phyloP scores from a whole-genome alignment of 2,797 vertebrate species.

The Bradypodion pumilum region DNA sequence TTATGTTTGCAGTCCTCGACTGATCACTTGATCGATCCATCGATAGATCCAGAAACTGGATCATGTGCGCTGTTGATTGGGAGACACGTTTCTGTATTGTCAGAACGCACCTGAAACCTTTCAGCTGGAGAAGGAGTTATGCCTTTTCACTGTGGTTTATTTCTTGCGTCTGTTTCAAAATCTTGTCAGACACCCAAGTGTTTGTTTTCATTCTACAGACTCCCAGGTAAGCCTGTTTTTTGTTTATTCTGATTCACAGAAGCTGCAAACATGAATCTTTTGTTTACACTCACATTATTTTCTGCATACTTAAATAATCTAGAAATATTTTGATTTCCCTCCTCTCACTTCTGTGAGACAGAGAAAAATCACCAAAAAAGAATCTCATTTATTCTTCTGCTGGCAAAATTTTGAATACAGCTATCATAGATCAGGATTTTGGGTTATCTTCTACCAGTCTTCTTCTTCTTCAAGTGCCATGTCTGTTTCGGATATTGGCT shows the following conservation, averaged over 20 bases:
- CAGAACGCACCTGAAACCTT: background rate
- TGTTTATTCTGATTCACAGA: constrained; percentile 65
- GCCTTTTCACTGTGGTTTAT: background rate
- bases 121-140: background rate
- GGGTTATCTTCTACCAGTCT: background rate
- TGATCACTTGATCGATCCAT: too few relatives aligned
- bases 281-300: constrained; percentile 60
- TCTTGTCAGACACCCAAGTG: constrained; percentile 61
- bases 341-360: background rate
- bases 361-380: constrained; percentile 6
- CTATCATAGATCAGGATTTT: constrained; percentile 23
- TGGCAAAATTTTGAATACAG: background rate
- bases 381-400: background rate
- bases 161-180: constrained; percentile 31
- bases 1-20: too few relatives aligned
- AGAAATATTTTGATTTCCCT: constrained; percentile 34
- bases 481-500: too few relatives aligned
- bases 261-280: constrained; percentile 62
- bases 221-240: constrained; percentile 70
- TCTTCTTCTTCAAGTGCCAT: too few relatives aligned
- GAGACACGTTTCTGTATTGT: too few relatives aligned
- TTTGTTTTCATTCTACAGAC: constrained; percentile 69
- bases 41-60: too few relatives aligned
- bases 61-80: background rate
- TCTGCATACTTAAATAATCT: constrained; percentile 49